phyloP scores from a whole-genome alignment of 64 coral and sea anemone genomes.

The Anthopleura sola region DNA sequence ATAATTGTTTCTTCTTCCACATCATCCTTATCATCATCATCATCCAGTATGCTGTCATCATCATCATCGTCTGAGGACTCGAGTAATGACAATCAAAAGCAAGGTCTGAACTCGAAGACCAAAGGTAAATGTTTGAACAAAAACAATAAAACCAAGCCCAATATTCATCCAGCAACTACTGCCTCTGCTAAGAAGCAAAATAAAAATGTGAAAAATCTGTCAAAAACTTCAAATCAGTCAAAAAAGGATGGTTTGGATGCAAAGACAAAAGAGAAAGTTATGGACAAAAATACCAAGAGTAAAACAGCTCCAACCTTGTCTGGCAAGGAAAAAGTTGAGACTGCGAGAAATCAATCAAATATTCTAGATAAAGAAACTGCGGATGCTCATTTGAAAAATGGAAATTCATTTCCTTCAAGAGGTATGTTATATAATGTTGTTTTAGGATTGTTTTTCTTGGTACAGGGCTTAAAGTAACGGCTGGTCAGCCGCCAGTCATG shows the following conservation, averaged over 20 bases:
- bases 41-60: neutral
- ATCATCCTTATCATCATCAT: neutral
- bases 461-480: too few species aligned
- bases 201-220: neutral
- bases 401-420: too few species aligned
- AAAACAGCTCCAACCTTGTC: neutral
- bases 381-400: too few species aligned
- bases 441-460: too few species aligned
- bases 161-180: neutral
- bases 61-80: neutral
- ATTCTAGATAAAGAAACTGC: neutral
- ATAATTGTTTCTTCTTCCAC: neutral
- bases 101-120: neutral
- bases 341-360: neutral
- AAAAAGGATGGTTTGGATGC: neutral
- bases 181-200: neutral
- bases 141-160: neutral
- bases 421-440: too few species aligned
- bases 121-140: neutral
- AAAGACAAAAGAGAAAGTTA: neutral
- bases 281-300: neutral
- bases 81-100: neutral
- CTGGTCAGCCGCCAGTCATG: too few species aligned
- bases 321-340: neutral
- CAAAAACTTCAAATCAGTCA: neutral